Conservation (phyloP, 2,888 invertebrate genomes). For the Drosophila affinis region DNA sequence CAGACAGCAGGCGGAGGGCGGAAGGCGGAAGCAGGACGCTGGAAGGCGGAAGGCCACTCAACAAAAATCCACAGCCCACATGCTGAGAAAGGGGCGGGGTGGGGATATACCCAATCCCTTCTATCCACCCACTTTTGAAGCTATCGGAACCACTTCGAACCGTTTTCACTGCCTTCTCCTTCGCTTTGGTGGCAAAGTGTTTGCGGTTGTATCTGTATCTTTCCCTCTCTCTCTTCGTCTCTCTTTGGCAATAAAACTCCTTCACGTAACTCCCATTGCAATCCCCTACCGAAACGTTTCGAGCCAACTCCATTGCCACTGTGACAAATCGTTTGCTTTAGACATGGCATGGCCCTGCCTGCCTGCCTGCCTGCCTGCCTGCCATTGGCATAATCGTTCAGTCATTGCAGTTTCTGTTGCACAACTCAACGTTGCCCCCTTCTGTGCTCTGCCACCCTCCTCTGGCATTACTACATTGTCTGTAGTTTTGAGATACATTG, state of each 20-base stretch:
- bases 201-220: conserved; percentile 58
- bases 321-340: conserved; percentile 80
- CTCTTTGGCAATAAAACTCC: conserved; percentile 66
- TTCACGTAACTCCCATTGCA: conserved; percentile 3
- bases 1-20: conserved; percentile 8
- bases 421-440: conserved; percentile 37
- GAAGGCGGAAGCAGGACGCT: neutral
- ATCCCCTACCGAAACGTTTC: too few species aligned
- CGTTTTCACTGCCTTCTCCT: neutral
- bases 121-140: neutral
- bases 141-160: neutral
- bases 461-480: conserved; percentile 65
- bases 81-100: neutral
- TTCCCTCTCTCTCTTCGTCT: neutral
- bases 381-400: conserved; percentile 77
- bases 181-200: conserved; percentile 63
- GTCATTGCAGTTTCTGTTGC: conserved; percentile 73
- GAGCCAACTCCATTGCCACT: conserved; percentile 48
- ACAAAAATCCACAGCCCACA: conserved; percentile 29
- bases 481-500: conserved; percentile 76
- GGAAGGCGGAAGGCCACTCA: conserved; percentile 29
- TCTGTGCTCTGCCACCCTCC: conserved; percentile 21
- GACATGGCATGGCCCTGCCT: conserved; percentile 56
- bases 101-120: neutral
- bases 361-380: conserved; percentile 22